Evolutionary conservation across 1,140 invertebrate species (phyloP).

Genomic region (Dermatophagoides farinae): DNA sequence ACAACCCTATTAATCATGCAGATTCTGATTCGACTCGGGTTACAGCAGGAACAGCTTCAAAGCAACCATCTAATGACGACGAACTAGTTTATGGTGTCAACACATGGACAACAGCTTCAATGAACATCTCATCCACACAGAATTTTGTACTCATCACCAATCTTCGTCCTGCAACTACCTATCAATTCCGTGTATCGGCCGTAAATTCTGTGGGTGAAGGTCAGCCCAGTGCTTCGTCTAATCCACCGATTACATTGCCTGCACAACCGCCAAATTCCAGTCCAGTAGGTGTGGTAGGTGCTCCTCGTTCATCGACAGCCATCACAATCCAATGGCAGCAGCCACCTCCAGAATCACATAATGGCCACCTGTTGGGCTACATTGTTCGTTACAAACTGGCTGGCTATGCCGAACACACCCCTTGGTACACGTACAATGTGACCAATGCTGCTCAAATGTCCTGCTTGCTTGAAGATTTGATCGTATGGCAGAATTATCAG

Average conservation of each 20-base stretch:
- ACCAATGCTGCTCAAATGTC: conserved; percentile 78
- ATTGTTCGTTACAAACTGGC: conserved; percentile 68
- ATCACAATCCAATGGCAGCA: conserved; percentile 95
- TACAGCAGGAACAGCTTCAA: neutral
- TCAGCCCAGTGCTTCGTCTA: conserved; percentile 42
- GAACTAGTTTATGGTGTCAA: conserved; percentile 7
- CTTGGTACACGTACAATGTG: conserved; percentile 71
- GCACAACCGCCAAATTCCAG: conserved; percentile 54
- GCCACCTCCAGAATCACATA: conserved; percentile 71
- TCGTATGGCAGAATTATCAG: conserved; percentile 93
- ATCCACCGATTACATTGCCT: conserved; percentile 13
- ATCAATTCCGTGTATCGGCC: conserved; percentile 85
- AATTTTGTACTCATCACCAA: conserved; percentile 59
- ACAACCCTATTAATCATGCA: neutral
- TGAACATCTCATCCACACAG: conserved; percentile 56
- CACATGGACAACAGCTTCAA: conserved; percentile 69
- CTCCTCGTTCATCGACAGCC: conserved; percentile 71
- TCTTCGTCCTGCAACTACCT: conserved; percentile 76
- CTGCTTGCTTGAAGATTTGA: conserved; percentile 74
- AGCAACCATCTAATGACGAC: neutral
- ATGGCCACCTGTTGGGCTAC: conserved; percentile 83
- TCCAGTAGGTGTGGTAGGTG: conserved; percentile 68
- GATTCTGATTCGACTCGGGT: neutral
- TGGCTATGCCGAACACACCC: conserved; percentile 61
- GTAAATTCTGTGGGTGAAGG: conserved; percentile 86